Evolutionary conservation across 2,888 invertebrate genomes (phyloP).

Genomic region (Liodrosophila aerea): DNA sequence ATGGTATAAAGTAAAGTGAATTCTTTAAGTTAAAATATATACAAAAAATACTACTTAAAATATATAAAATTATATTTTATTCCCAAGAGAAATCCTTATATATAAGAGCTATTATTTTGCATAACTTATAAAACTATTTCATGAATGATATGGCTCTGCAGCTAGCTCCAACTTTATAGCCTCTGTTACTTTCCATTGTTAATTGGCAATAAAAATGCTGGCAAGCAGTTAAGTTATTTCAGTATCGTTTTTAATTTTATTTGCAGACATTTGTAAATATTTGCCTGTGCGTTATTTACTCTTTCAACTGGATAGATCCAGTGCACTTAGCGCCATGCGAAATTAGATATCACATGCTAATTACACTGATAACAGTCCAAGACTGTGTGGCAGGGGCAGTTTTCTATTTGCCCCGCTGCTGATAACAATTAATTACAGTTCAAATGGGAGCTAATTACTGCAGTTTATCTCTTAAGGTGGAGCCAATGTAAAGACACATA

Average conservation of each 20-base stretch:
- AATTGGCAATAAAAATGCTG: slow-evolving; percentile 38
- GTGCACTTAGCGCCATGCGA: slow-evolving; percentile 65
- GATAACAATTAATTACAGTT: slow-evolving; percentile 38
- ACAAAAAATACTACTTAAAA: too few relatives aligned
- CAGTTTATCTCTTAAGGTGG: neutral
- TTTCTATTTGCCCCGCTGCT: neutral
- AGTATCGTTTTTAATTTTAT: slow-evolving; percentile 35
- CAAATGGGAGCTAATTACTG: slow-evolving; percentile 19
- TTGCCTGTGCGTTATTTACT: slow-evolving; percentile 36
- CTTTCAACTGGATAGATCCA: slow-evolving; percentile 72
- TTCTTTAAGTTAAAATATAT: too few relatives aligned
- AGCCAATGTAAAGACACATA: neutral
- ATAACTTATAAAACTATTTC: neutral
- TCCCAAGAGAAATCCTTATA: too few relatives aligned
- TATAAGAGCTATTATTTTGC: too few relatives aligned
- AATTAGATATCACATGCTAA: slow-evolving; percentile 49
- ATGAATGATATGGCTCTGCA: slow-evolving; percentile 11
- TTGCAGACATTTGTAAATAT: slow-evolving; percentile 35
- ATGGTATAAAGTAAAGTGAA: too few relatives aligned
- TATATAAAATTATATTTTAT: too few relatives aligned
- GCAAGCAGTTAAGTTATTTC: slow-evolving; percentile 22
- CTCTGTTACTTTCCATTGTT: slow-evolving; percentile 45
- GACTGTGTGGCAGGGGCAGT: neutral
- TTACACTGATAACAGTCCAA: slow-evolving; percentile 27
- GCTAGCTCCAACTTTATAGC: neutral